Percentiles rank a stretch among this genome's conserved stretches.
Evolutionary conservation across 2,113 vertebrate species (phyloP).

Genomic region (Montifringilla adamsi): DNA sequence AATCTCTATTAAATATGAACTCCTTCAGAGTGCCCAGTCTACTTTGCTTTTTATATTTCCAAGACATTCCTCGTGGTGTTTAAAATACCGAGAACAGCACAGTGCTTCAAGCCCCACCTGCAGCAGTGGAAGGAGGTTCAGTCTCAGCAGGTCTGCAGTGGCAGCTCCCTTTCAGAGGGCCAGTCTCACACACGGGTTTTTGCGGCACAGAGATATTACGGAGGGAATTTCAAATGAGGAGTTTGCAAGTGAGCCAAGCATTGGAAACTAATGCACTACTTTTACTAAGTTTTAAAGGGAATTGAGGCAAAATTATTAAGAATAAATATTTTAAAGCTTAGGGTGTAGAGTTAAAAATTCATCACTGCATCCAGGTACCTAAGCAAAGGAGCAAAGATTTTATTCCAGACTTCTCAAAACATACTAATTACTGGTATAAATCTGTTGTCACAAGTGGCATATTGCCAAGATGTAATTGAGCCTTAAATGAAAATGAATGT

Average conservation of each 20-base stretch:
- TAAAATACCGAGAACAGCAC: not conserved
- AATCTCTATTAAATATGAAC: not conserved
- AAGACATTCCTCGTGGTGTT: not conserved
- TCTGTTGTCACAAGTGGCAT: not conserved
- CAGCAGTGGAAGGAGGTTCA: not conserved
- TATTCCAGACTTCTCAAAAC: not conserved
- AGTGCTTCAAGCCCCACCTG: not conserved
- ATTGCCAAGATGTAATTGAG: slow-evolving; percentile 9
- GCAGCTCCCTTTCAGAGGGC: not conserved
- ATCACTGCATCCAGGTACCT: not conserved
- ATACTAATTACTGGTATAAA: not conserved
- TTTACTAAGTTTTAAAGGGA: not conserved
- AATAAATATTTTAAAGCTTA: not conserved
- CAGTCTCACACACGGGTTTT: accelerated
- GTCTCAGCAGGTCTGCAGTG: not conserved
- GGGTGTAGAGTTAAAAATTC: not conserved
- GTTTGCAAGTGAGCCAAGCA: not conserved
- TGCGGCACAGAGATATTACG: not conserved
- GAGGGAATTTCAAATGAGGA: not conserved
- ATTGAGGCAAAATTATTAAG: not conserved
- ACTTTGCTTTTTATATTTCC: not conserved
- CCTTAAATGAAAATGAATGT: not conserved
- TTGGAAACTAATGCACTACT: not conserved
- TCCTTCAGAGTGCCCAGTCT: not conserved
- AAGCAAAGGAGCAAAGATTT: not conserved